Percentiles rank a stretch among this genome's conserved stretches.
Evolutionary conservation across 2,797 vertebrate species (phyloP).

Genomic region (Pipistrellus kuhlii): DNA sequence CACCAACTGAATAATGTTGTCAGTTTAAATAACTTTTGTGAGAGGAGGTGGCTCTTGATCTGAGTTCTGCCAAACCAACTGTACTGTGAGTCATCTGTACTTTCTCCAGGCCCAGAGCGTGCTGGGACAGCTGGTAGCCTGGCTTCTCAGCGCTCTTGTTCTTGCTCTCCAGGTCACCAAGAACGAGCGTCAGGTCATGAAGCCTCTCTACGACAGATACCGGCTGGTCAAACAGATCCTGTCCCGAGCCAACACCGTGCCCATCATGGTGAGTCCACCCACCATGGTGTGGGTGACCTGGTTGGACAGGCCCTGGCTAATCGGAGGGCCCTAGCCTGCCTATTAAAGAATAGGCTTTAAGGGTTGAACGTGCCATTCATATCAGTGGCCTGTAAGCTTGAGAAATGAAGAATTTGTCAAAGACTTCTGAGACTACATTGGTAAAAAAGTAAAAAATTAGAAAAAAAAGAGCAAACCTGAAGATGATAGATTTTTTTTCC

Average conservation of each 20-base stretch:
- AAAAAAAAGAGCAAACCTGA: background rate
- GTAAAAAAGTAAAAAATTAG: background rate
- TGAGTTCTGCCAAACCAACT: too few species aligned
- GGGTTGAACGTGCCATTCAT: background rate
- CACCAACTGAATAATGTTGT: background rate
- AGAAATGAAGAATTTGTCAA: background rate
- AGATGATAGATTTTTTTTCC: background rate
- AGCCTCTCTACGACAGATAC: slow-evolving; percentile 97
- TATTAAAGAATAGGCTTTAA: background rate
- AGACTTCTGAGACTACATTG: background rate
- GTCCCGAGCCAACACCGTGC: slow-evolving; percentile 94
- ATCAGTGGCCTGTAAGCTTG: background rate
- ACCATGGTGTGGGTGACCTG: background rate
- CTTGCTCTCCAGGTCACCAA: slow-evolving; percentile 92
- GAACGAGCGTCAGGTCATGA: slow-evolving; percentile 96
- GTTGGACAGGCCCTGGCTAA: background rate
- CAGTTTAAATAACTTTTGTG: background rate
- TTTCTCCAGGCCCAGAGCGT: background rate
- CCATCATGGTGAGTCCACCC: slow-evolving; percentile 94
- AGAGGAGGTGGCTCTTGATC: too few species aligned
- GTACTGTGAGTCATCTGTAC: background rate
- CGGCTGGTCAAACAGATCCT: slow-evolving; percentile 98
- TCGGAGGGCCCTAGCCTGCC: background rate
- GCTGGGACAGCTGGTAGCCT: background rate
- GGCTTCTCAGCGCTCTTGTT: background rate